Evolutionary conservation across 1,140 invertebrate species (phyloP).

Genomic region (Aleiodes sp.): DNA sequence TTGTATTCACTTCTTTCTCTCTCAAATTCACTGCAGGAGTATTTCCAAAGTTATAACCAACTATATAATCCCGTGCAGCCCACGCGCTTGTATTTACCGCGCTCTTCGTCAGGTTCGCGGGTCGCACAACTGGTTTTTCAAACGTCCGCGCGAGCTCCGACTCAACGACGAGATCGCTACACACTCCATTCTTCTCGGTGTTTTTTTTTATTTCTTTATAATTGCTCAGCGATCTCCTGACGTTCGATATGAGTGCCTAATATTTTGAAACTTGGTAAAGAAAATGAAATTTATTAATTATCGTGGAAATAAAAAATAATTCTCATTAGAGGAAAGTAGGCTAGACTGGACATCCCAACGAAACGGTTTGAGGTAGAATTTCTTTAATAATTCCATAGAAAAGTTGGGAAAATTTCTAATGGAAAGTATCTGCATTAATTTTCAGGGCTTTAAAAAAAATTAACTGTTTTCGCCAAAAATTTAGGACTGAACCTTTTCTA

Average conservation of each 20-base stretch:
- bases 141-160: slow-evolving; percentile 47
- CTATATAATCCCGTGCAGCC: slow-evolving; percentile 50
- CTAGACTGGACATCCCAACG: no score
- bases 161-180: slow-evolving; percentile 60
- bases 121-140: slow-evolving; percentile 67
- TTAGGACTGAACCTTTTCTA: no score
- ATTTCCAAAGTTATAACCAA: background rate
- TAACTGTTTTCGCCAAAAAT: no score
- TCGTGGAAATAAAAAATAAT: no score
- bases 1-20: background rate
- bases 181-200: slow-evolving; percentile 58
- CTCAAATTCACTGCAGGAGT: background rate
- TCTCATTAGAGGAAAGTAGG: no score
- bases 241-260: no score
- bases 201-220: slow-evolving; percentile 67
- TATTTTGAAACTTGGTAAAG: background rate
- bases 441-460: no score
- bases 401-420: no score
- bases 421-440: no score
- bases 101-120: slow-evolving; percentile 45
- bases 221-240: slow-evolving; percentile 54
- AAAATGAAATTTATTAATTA: no score
- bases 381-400: no score
- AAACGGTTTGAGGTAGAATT: no score
- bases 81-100: slow-evolving; percentile 56